Evolutionary conservation across 2,113 vertebrate species (phyloP), one percentile per base, ranked within the genome.

Genomic region (Xyrauchen texanus): DNA sequence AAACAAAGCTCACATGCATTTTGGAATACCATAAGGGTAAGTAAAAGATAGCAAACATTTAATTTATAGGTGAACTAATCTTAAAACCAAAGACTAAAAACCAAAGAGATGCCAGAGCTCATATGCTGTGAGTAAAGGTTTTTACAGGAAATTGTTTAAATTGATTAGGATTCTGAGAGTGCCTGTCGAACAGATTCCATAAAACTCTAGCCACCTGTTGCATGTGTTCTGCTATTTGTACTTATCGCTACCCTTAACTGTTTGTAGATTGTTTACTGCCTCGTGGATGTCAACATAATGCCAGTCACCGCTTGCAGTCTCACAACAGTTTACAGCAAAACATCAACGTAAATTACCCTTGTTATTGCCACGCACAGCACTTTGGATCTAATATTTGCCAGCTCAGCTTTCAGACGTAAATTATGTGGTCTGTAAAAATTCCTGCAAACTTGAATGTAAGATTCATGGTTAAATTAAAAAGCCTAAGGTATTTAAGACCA

Each of bases 281-380:
- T 74, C 72, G 34, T 5, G 76, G 76, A 84, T 68, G 47, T 79
- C 72, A 69, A 72, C 79, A 85, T 83, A 86, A 86, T 77, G 74
- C 67, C 81, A 71, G 74, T 78, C 81, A 85, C 84, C 70, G 78
- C 78, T 85, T 87, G 87, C 85, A 82, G 84, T 78, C 49, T 80
- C 71, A 45, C 83, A 90, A 91, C 79, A 67, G 71, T 89, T 90
- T 89, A 87, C 67, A 81, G 88, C 83, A 83, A 80, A 85, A 86
- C 84, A 89, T 88, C 81, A 85, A 85, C 83, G 89, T 88, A 89
- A 90, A 89, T 88, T 87, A 86, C 80, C 72, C 82, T 80, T 78
- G 84, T 85, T 88, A 89, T 91, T 83, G 82, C 79, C 68, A 12
- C 5, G 16, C 79, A 77, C 76, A 69, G 6, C 45, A 47, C 58